Conservation (phyloP, 2,888 invertebrate species). For the Allacma fusca region DNA sequence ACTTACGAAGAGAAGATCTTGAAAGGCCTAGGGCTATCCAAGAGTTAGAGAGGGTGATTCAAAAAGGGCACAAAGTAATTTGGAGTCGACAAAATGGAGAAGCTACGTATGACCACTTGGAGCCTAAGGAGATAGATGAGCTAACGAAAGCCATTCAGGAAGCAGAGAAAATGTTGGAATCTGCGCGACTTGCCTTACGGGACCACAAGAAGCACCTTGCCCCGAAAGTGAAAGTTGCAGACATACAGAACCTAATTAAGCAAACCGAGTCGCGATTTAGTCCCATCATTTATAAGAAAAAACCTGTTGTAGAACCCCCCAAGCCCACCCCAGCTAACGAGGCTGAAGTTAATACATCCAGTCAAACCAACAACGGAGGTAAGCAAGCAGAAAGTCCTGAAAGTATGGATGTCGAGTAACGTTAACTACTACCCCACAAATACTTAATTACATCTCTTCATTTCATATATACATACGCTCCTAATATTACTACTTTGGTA, state of each 20-base stretch:
- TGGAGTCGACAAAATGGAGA: conserved; percentile 74
- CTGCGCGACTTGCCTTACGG: conserved; percentile 67
- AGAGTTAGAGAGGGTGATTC: conserved; percentile 78
- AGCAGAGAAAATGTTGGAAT: conserved; percentile 84
- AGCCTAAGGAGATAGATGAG: conserved; percentile 78
- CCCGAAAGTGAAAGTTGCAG: conserved; percentile 47
- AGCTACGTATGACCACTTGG: conserved; percentile 76
- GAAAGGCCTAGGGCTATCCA: conserved; percentile 81
- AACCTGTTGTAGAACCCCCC: conserved; percentile 73
- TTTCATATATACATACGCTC: conserved; percentile 24
- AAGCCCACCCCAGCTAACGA: conserved; percentile 64
- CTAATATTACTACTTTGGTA: conserved; percentile 23
- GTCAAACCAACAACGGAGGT: conserved; percentile 44
- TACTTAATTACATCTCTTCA: conserved; percentile 19
- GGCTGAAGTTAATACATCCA: conserved; percentile 63
- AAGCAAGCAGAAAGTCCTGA: conserved; percentile 61
- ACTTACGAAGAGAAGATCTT: conserved; percentile 81
- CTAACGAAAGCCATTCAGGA: conserved; percentile 75
- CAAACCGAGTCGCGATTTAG: conserved; percentile 68
- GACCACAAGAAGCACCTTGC: conserved; percentile 32
- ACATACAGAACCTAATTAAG: conserved; percentile 64
- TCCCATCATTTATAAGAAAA: conserved; percentile 87
- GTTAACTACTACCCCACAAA: neutral
- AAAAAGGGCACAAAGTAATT: conserved; percentile 80
- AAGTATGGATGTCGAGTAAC: conserved; percentile 67